Conservation (phyloP, 1,140 invertebrate species). For the Leptinotarsa texana region DNA sequence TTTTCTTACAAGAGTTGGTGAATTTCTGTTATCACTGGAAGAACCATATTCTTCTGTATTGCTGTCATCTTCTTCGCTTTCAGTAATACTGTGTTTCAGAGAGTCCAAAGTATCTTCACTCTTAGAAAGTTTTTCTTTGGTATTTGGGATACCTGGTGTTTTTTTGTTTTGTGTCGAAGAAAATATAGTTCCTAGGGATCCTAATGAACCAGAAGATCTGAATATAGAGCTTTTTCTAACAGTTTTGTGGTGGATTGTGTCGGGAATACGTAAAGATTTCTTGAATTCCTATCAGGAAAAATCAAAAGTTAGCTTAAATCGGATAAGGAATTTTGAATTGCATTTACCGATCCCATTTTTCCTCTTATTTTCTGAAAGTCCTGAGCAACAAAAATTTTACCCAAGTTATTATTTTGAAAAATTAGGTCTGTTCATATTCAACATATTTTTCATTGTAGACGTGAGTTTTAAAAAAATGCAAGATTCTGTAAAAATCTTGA, state of each 20-base stretch:
- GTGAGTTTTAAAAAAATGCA: too few species aligned
- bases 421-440: too few species aligned
- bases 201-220: constrained; percentile 59
- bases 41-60: constrained; percentile 27
- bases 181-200: constrained; percentile 58
- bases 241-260: constrained; percentile 56
- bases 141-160: constrained; percentile 37
- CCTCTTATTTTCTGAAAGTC: constrained; percentile 35
- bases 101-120: constrained; percentile 51
- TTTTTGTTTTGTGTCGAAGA: constrained; percentile 50
- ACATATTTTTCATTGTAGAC: too few species aligned
- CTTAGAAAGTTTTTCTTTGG: constrained; percentile 38
- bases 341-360: constrained; percentile 41
- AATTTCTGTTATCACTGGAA: constrained; percentile 29
- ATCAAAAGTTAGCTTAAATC: not conserved
- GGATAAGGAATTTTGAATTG: not conserved
- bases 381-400: constrained; percentile 21
- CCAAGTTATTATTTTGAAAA: too few species aligned
- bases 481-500: too few species aligned
- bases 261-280: constrained; percentile 60
- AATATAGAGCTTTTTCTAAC: constrained; percentile 58
- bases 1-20: constrained; percentile 30
- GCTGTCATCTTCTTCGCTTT: constrained; percentile 34
- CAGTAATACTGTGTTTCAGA: constrained; percentile 40
- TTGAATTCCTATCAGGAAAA: constrained; percentile 63